A percentile compares a stretch with the other conserved stretches of the same genome.
These are phyloP conservation scores for Gymnobelideus leadbeateri DNA, from an alignment of 2,113 vertebrate genomes.

Conservation along the genomic window DNA sequence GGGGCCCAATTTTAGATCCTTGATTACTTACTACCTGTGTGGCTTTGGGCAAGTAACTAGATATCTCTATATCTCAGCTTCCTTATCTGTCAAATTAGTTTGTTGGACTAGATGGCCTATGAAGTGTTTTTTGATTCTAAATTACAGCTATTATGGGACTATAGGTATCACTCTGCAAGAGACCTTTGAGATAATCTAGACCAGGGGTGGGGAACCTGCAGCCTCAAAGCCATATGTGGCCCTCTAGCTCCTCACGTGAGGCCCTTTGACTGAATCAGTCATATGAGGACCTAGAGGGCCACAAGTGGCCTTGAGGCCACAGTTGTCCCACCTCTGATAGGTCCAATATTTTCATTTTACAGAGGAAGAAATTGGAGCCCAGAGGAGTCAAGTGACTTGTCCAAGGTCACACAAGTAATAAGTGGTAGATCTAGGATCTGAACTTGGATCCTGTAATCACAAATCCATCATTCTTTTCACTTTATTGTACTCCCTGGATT, in stretches of 20 bases:
- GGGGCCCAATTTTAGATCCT: background rate
- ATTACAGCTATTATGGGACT: background rate
- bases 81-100: background rate
- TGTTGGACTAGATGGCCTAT: background rate
- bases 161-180: background rate
- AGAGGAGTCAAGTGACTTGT: background rate
- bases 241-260: too few species aligned
- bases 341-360: background rate
- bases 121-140: background rate
- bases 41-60: background rate
- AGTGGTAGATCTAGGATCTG: background rate
- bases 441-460: background rate
- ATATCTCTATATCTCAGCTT: background rate
- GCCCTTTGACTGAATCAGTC: too few species aligned
- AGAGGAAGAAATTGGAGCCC: background rate
- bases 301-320: too few species aligned
- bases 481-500: background rate
- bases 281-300: too few species aligned
- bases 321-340: too few species aligned
- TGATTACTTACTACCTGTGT: background rate
- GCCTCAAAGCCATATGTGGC: too few species aligned
- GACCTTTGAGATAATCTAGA: background rate
- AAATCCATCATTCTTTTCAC: background rate
- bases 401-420: background rate
- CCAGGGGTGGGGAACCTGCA: too few species aligned